Percentiles rank a stretch among this genome's conserved stretches.
Conservation (phyloP, 2,797 vertebrate genomes). For the Loriculus beryllinus region DNA sequence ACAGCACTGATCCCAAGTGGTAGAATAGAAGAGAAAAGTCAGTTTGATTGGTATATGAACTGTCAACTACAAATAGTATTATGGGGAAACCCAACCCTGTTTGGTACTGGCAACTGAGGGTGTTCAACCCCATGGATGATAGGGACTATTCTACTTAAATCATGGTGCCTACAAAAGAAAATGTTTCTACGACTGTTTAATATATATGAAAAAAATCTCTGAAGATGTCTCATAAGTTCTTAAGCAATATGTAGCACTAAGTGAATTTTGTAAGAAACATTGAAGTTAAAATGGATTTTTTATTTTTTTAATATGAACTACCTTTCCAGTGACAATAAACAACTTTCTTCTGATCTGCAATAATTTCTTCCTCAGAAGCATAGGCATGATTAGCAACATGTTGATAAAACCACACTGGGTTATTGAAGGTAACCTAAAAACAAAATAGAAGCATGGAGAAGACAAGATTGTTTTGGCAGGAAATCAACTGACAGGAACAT, state of each 20-base stretch:
- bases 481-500: background rate
- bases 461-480: background rate
- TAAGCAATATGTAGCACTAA: background rate
- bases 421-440: slow-evolving; percentile 60
- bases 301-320: background rate
- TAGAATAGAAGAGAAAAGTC: background rate
- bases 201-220: background rate
- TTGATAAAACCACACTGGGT: slow-evolving; percentile 83
- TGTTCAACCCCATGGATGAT: background rate
- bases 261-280: background rate
- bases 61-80: background rate
- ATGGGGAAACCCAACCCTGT: background rate
- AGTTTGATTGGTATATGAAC: background rate
- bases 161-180: background rate
- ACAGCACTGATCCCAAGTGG: background rate
- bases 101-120: background rate
- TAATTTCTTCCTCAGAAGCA: slow-evolving; percentile 74
- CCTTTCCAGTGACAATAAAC: slow-evolving; percentile 80
- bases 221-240: background rate
- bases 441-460: background rate
- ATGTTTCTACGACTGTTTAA: background rate
- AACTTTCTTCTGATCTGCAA: slow-evolving; percentile 57
- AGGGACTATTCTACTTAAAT: background rate
- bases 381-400: slow-evolving; percentile 80
- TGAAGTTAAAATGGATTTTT: background rate